A percentile compares a stretch with the other conserved stretches of the same genome.
Conservation (phyloP, 2,888 invertebrate species). For the Phyllotreta striolata region DNA sequence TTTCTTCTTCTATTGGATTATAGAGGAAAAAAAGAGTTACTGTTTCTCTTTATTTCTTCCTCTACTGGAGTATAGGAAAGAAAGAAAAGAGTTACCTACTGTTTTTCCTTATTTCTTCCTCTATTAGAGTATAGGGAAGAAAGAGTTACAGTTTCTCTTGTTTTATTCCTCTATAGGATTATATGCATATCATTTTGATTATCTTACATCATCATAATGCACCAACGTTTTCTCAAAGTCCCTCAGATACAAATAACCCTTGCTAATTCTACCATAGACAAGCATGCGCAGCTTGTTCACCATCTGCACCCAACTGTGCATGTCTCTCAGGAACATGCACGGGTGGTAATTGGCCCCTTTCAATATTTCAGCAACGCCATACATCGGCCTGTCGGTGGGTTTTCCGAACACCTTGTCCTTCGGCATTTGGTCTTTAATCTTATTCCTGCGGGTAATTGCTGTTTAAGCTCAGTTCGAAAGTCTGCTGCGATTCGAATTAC, state of each 20-base stretch:
- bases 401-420: constrained; percentile 64
- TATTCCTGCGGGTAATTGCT: constrained; percentile 52
- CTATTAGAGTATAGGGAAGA: too few species aligned
- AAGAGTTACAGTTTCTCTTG: too few species aligned
- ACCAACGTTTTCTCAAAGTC: constrained; percentile 48
- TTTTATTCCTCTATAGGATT: neutral
- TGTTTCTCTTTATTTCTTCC: too few species aligned
- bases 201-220: constrained; percentile 53
- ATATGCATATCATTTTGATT: constrained; percentile 1
- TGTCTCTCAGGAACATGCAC: constrained; percentile 57
- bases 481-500: constrained; percentile 41
- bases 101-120: too few species aligned
- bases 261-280: constrained; percentile 35
- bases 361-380: constrained; percentile 62
- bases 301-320: constrained; percentile 60
- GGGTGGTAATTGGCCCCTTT: constrained; percentile 50
- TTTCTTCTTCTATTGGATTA: too few species aligned
- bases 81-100: too few species aligned
- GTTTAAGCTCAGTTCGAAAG: neutral
- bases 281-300: constrained; percentile 36
- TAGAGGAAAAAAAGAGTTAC: too few species aligned
- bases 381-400: constrained; percentile 56
- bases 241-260: constrained; percentile 47
- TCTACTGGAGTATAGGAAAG: too few species aligned
- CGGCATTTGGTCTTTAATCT: constrained; percentile 63